phyloP scores from a whole-genome alignment of 2,888 invertebrate genomes.

The Ectobius pallidus region DNA sequence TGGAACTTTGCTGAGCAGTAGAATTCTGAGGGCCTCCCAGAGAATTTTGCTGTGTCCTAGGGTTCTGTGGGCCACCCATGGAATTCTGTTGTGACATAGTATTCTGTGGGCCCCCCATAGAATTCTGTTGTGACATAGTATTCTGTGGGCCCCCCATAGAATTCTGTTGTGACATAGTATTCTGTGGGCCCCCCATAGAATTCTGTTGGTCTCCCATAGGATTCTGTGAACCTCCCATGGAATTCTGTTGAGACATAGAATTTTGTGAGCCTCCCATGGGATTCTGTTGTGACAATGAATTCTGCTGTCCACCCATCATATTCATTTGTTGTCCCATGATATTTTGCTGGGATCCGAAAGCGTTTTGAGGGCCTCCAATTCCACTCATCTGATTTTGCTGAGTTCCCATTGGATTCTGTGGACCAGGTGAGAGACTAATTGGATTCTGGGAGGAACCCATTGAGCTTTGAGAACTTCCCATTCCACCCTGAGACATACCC shows the following conservation, averaged over 20 bases:
- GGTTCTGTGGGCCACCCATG: neutral
- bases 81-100: neutral
- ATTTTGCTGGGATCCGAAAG: slow-evolving; percentile 8
- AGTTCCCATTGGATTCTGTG: slow-evolving; percentile 8
- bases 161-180: slow-evolving; percentile 17
- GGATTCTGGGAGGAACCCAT: neutral
- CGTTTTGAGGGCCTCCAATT: neutral
- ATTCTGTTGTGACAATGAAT: slow-evolving; percentile 1
- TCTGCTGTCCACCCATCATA: neutral
- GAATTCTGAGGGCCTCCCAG: neutral
- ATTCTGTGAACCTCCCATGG: neutral
- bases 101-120: neutral
- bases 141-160: slow-evolving; percentile 6
- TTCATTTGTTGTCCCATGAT: neutral
- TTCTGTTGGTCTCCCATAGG: neutral
- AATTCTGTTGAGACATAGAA: slow-evolving; percentile 13
- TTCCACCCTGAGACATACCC: neutral
- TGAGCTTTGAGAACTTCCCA: slow-evolving; percentile 2
- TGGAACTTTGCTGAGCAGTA: neutral
- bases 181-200: neutral
- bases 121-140: slow-evolving; percentile 13
- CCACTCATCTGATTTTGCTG: neutral
- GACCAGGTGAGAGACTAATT: neutral
- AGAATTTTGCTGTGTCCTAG: slow-evolving; percentile 7
- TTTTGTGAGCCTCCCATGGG: slow-evolving; percentile 15